A percentile compares a stretch with the other conserved stretches of the same genome.
Conservation (phyloP, 2,113 vertebrate species). For the Corvus moneduloides region DNA sequence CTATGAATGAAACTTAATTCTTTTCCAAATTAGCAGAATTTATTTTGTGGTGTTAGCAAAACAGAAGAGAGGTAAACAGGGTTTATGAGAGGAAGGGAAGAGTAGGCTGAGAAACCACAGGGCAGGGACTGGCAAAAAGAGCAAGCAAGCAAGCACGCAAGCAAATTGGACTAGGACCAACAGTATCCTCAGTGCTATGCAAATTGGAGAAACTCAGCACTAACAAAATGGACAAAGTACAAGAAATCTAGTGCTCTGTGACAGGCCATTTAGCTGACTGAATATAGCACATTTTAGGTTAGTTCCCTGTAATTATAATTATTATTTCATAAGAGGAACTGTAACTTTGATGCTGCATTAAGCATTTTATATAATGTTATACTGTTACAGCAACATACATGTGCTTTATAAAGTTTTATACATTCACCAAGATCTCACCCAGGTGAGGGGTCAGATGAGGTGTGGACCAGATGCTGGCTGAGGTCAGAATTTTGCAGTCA, state of each 20-base stretch:
- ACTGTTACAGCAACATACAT: background rate
- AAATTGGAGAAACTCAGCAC: background rate
- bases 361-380: background rate
- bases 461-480: background rate
- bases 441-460: accelerated
- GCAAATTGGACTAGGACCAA: background rate
- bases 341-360: background rate
- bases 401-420: background rate
- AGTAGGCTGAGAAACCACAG: background rate
- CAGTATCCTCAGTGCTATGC: background rate
- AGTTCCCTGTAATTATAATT: background rate
- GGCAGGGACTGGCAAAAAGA: background rate
- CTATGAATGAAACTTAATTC: background rate
- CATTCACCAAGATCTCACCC: background rate
- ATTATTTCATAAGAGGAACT: background rate
- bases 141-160: background rate
- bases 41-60: background rate
- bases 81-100: background rate
- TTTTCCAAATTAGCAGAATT: background rate
- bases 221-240: background rate
- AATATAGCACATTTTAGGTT: background rate
- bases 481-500: background rate
- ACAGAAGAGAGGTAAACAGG: background rate
- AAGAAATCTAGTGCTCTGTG: background rate
- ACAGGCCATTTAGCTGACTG: background rate